These are phyloP conservation scores for Urocolius indicus DNA, from an alignment of 2,113 vertebrate genomes.

Conservation along the genomic window DNA sequence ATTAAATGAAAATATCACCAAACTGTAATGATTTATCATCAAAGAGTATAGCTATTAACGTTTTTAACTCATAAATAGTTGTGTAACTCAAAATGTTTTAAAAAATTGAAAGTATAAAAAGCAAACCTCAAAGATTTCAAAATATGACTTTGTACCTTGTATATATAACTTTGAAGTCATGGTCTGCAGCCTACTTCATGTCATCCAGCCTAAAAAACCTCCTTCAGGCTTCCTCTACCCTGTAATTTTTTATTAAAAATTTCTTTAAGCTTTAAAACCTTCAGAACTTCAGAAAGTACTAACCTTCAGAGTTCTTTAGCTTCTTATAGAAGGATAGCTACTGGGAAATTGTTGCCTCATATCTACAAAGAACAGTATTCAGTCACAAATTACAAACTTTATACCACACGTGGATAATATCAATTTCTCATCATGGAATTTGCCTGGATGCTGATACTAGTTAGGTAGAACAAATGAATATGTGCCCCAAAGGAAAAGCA, in stretches of 20 bases:
- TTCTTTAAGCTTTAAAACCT: constrained; percentile 47
- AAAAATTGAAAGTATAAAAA: background rate
- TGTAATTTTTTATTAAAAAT: constrained; percentile 3
- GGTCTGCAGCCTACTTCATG: background rate
- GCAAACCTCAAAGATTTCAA: background rate
- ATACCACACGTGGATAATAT: background rate
- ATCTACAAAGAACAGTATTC: constrained; percentile 10
- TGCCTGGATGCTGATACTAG: background rate
- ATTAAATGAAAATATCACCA: background rate
- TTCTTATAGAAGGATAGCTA: background rate
- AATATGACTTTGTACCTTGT: background rate
- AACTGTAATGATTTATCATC: background rate
- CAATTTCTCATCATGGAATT: constrained; percentile 18
- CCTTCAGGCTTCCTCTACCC: background rate
- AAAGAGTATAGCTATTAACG: background rate
- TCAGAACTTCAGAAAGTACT: background rate
- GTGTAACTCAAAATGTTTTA: background rate
- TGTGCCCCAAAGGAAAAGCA: constrained; percentile 13
- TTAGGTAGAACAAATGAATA: constrained; percentile 17
- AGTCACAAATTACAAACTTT: constrained; percentile 16
- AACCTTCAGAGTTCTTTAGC: constrained; percentile 12
- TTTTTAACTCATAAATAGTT: background rate
- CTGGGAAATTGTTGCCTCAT: constrained; percentile 22
- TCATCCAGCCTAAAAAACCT: background rate
- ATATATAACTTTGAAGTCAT: background rate